These are phyloP conservation scores for Buathra laborator DNA, from an alignment of 2,888 invertebrate species.

Conservation along the genomic window DNA sequence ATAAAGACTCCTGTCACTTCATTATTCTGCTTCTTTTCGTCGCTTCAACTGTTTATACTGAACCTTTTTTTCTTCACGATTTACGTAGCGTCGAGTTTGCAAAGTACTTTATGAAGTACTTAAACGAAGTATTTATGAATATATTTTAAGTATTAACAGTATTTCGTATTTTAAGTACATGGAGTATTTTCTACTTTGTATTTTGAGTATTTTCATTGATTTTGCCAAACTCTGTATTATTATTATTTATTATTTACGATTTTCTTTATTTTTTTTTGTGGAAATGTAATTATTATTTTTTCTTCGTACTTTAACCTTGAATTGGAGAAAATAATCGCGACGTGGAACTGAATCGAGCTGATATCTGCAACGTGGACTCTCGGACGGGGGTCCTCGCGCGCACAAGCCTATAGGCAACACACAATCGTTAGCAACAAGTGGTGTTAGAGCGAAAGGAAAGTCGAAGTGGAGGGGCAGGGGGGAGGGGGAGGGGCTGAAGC, in stretches of 20 bases:
- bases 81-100: no score
- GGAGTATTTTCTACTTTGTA: no score
- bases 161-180: no score
- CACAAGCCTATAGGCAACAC: conserved; percentile 24
- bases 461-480: background rate
- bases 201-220: no score
- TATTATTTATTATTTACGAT: background rate
- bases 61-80: no score
- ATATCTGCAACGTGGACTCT: conserved; percentile 4
- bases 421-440: conserved; percentile 58
- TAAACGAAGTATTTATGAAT: no score
- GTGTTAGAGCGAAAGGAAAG: background rate
- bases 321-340: background rate
- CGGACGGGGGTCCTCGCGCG: background rate
- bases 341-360: conserved; percentile 7
- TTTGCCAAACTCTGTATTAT: background rate
- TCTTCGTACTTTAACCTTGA: background rate
- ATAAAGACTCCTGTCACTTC: no score
- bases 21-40: no score
- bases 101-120: no score
- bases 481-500: background rate
- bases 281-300: background rate
- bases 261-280: background rate
- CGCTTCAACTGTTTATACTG: no score
- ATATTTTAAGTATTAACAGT: no score